Conservation (phyloP, 2,797 vertebrate genomes). For the Hafferia zeledoni region DNA sequence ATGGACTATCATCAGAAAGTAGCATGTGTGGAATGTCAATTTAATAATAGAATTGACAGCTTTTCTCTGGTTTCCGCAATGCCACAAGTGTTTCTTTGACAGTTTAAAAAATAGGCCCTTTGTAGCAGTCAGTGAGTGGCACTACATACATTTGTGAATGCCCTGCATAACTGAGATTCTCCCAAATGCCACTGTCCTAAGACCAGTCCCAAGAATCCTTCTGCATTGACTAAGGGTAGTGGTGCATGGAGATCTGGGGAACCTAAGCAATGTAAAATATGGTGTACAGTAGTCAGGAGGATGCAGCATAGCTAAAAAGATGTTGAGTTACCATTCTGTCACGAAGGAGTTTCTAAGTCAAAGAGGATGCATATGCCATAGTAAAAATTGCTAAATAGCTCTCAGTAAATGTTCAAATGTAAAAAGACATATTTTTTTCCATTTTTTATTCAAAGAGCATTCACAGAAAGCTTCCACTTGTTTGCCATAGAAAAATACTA, state of each 20-base stretch:
- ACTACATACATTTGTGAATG: conserved; percentile 97
- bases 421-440: not conserved
- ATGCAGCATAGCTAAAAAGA: not conserved
- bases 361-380: not conserved
- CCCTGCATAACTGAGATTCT: conserved; percentile 92
- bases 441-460: not conserved
- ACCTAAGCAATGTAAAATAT: not conserved
- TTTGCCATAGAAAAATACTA: not conserved
- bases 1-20: conserved; percentile 77
- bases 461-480: not conserved
- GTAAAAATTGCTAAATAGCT: not conserved
- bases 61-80: conserved; percentile 81
- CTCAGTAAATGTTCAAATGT: not conserved
- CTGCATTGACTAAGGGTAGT: conserved; percentile 37
- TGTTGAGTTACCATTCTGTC: not conserved
- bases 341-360: not conserved
- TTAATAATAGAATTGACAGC: conserved; percentile 92
- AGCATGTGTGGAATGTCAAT: conserved; percentile 91
- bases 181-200: conserved; percentile 82
- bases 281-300: not conserved
- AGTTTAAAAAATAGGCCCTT: conserved; percentile 91
- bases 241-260: conserved; percentile 31
- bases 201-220: conserved; percentile 82
- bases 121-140: conserved; percentile 85
- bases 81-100: conserved; percentile 96